These are phyloP conservation scores for Griposia aprilina DNA, from an alignment of 2,888 invertebrate genomes.

Conservation along the genomic window DNA sequence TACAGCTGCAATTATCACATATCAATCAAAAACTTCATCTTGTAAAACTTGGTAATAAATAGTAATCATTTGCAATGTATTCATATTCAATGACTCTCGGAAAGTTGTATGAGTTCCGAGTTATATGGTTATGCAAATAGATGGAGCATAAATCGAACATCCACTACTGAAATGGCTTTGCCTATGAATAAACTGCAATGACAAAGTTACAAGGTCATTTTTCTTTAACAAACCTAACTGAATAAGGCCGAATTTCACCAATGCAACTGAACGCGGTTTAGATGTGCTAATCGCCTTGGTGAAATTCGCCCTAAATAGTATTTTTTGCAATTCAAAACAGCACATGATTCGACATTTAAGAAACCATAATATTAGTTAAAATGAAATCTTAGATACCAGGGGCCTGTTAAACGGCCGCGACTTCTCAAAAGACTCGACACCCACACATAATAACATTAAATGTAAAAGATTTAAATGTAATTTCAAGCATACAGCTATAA, in stretches of 20 bases:
- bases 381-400: too few species aligned
- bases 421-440: not conserved
- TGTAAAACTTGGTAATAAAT: slow-evolving; percentile 7
- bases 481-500: slow-evolving; percentile 28
- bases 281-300: too few species aligned
- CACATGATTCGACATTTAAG: not conserved
- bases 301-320: too few species aligned
- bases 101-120: not conserved
- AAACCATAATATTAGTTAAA: not conserved
- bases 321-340: not conserved
- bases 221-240: not conserved
- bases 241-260: too few species aligned
- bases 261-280: too few species aligned
- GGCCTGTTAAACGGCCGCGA: not conserved
- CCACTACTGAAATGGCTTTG: not conserved
- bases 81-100: slow-evolving; percentile 13
- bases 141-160: not conserved
- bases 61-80: slow-evolving; percentile 22
- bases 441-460: slow-evolving; percentile 31
- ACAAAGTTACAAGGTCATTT: not conserved
- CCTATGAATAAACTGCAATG: not conserved
- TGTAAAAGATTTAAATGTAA: slow-evolving; percentile 27
- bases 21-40: slow-evolving; percentile 39
- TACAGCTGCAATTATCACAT: slow-evolving; percentile 27
- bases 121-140: slow-evolving; percentile 1